Conservation (phyloP, 2,797 vertebrate genomes). For the Serranus cabrilla region DNA sequence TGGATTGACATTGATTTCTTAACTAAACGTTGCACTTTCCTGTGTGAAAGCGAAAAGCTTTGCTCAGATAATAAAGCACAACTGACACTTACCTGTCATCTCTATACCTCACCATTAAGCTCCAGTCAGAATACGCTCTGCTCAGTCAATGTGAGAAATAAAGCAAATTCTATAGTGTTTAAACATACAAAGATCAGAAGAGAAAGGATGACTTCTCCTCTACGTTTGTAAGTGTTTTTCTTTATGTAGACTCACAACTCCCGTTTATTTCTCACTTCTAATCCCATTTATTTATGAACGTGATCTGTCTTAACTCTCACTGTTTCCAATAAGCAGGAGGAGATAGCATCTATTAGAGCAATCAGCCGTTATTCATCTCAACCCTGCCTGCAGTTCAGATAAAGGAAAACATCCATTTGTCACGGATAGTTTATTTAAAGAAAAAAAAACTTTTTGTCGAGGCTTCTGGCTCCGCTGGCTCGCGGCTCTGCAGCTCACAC, state of each 20-base stretch:
- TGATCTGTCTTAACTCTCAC: conserved; percentile 25
- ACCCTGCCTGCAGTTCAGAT: conserved; percentile 71
- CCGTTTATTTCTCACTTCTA: conserved; percentile 49
- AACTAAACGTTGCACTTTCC: no score
- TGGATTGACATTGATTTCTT: no score
- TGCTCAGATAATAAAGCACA: conserved; percentile 13
- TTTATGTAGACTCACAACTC: conserved; percentile 7
- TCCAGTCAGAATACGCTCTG: not conserved
- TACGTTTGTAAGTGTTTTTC: conserved; percentile 10
- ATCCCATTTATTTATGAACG: conserved; percentile 51
- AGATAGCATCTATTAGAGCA: conserved; percentile 76
- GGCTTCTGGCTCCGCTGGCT: conserved; percentile 65
- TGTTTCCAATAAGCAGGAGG: conserved; percentile 62
- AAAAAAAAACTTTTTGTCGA: conserved; percentile 47
- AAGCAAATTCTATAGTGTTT: not conserved
- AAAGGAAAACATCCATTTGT: conserved; percentile 79
- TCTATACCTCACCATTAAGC: conserved; percentile 10
- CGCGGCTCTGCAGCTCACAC: conserved; percentile 42
- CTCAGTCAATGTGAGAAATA: not conserved
- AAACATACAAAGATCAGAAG: not conserved
- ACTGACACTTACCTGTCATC: conserved; percentile 24
- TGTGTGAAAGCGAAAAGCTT: conserved; percentile 17
- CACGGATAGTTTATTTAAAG: conserved; percentile 76
- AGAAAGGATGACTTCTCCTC: not conserved
- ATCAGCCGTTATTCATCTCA: conserved; percentile 69